These are phyloP conservation scores for Dicyrtoma fusca DNA, from an alignment of 2,888 invertebrate species.

Conservation along the genomic window DNA sequence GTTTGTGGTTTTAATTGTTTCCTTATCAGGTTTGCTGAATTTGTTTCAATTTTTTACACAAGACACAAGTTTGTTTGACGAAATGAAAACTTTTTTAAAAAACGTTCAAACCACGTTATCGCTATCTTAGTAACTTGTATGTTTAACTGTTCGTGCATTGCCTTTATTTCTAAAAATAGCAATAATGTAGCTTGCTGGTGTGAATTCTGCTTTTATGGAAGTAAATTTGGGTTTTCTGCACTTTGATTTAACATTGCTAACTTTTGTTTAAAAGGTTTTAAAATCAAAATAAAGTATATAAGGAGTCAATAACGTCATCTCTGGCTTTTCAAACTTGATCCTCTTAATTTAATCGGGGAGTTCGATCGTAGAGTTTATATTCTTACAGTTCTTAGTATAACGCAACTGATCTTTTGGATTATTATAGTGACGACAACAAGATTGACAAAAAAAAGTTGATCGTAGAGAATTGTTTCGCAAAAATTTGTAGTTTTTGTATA, in stretches of 20 bases:
- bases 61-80: background rate
- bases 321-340: background rate
- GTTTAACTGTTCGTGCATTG: background rate
- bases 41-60: background rate
- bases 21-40: no score
- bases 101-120: constrained; percentile 5
- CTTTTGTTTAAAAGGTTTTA: background rate
- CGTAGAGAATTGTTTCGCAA: background rate
- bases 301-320: background rate
- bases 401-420: no score
- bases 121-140: constrained; percentile 5
- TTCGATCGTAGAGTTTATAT: background rate
- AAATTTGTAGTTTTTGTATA: constrained; percentile 5
- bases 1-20: no score
- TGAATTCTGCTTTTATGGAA: background rate
- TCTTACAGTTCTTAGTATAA: background rate
- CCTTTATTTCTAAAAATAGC: background rate
- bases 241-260: background rate
- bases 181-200: constrained; percentile 2
- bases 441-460: background rate
- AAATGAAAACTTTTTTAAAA: background rate
- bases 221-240: background rate
- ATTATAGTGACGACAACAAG: background rate
- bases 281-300: background rate
- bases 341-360: background rate